Evolutionary conservation across 2,888 invertebrate genomes (phyloP).

Genomic region (Oxyscelio sp.): DNA sequence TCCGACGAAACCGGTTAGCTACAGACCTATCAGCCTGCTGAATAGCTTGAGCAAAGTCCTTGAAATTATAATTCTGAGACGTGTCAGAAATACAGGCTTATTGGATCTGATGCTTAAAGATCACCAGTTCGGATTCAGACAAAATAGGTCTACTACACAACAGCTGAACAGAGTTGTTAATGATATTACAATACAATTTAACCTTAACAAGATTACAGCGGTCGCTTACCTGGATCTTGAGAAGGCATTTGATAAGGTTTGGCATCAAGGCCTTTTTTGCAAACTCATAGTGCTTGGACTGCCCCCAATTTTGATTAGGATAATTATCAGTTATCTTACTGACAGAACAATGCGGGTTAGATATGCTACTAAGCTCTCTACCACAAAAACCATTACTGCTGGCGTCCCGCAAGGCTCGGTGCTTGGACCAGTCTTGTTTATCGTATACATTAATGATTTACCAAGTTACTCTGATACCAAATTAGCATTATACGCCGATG

Average conservation of each 20-base stretch:
- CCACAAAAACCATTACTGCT: background rate
- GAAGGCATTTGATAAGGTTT: background rate
- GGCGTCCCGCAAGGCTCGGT: background rate
- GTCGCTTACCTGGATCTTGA: background rate
- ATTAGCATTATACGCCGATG: background rate
- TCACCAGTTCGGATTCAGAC: too few relatives aligned
- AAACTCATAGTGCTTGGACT: background rate
- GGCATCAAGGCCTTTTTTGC: background rate
- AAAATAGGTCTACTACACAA: background rate
- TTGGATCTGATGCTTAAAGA: too few relatives aligned
- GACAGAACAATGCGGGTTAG: background rate
- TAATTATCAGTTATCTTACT: background rate
- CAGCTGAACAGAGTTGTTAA: background rate
- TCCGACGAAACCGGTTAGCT: too few relatives aligned
- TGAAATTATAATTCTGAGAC: too few relatives aligned
- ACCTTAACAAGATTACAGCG: background rate
- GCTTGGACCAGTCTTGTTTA: background rate
- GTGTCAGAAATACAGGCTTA: too few relatives aligned
- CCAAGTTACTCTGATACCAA: background rate
- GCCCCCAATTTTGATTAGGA: background rate
- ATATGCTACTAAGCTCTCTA: background rate
- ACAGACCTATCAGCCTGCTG: too few relatives aligned
- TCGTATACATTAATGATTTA: background rate
- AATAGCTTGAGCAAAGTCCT: too few relatives aligned
- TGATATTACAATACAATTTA: background rate